These are phyloP conservation scores for Bedellia somnulentella DNA, from an alignment of 2,888 invertebrate species.

Conservation along the genomic window DNA sequence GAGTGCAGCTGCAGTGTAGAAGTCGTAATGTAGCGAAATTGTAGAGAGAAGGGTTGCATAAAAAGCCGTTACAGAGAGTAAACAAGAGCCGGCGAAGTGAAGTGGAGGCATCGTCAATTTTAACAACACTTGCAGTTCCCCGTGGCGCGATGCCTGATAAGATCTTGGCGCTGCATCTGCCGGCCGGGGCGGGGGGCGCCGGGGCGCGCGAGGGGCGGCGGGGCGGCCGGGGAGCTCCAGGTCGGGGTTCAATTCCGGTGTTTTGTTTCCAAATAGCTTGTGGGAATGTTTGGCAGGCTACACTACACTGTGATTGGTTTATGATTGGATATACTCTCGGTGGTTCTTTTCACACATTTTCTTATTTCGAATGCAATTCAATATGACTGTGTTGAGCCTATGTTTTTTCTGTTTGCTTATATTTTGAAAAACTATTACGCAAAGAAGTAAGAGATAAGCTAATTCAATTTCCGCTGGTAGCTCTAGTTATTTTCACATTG, in stretches of 20 bases:
- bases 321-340: conserved; percentile 29
- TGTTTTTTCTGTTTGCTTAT: background rate
- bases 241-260: conserved; percentile 39
- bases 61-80: conserved; percentile 46
- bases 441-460: too few species aligned
- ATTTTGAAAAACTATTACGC: too few species aligned
- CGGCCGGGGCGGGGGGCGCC: conserved; percentile 18
- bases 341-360: conserved; percentile 14
- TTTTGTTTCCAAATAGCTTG: conserved; percentile 33
- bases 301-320: conserved; percentile 31
- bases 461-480: conserved; percentile 32
- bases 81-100: conserved; percentile 36
- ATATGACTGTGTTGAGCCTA: background rate
- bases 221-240: background rate
- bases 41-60: conserved; percentile 18
- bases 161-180: conserved; percentile 51
- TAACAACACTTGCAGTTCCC: conserved; percentile 41
- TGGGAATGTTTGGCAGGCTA: conserved; percentile 26
- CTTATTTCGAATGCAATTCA: too few species aligned
- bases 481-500: too few species aligned
- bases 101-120: conserved; percentile 28
- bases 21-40: background rate
- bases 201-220: conserved; percentile 23
- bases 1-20: too few species aligned
- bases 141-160: conserved; percentile 37